Percentiles rank a stretch among this genome's conserved stretches.
These are phyloP conservation scores for Sclerodermus sp. DNA, from an alignment of 2,888 invertebrate species.

Conservation along the genomic window DNA sequence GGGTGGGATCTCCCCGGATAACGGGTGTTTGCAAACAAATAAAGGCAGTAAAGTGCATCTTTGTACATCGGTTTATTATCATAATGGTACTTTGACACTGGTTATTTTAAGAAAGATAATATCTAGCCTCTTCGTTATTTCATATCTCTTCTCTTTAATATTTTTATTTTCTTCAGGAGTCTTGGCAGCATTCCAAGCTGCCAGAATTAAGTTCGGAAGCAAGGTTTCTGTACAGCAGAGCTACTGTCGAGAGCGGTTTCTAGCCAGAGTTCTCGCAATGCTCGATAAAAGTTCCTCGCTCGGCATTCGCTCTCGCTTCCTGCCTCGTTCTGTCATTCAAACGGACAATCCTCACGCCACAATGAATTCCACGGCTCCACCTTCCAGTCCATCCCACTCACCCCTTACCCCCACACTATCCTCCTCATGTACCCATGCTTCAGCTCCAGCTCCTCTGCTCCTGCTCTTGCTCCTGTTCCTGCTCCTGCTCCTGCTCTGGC, in stretches of 20 bases:
- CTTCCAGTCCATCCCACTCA: slow-evolving; percentile 1
- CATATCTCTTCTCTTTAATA: slow-evolving; percentile 29
- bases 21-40: not conserved
- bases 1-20: no score
- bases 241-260: slow-evolving; percentile 23
- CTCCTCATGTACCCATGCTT: not conserved
- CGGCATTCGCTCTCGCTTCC: slow-evolving; percentile 23
- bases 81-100: slow-evolving; percentile 56
- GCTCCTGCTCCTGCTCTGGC: not conserved
- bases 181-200: slow-evolving; percentile 33
- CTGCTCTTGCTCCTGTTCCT: not conserved
- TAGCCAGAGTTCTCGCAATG: slow-evolving; percentile 16
- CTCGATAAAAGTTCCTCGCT: slow-evolving; percentile 30
- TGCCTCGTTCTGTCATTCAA: slow-evolving; percentile 28
- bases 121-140: slow-evolving; percentile 50
- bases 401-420: not conserved
- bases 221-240: slow-evolving; percentile 40
- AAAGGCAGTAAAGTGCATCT: slow-evolving; percentile 34
- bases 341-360: slow-evolving; percentile 20
- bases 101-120: slow-evolving; percentile 58
- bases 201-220: slow-evolving; percentile 41
- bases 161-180: slow-evolving; percentile 31
- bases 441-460: not conserved
- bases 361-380: slow-evolving; percentile 18
- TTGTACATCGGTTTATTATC: slow-evolving; percentile 56